Conservation (phyloP, 2,888 invertebrate genomes). For the Scotopteryx bipunctaria region DNA sequence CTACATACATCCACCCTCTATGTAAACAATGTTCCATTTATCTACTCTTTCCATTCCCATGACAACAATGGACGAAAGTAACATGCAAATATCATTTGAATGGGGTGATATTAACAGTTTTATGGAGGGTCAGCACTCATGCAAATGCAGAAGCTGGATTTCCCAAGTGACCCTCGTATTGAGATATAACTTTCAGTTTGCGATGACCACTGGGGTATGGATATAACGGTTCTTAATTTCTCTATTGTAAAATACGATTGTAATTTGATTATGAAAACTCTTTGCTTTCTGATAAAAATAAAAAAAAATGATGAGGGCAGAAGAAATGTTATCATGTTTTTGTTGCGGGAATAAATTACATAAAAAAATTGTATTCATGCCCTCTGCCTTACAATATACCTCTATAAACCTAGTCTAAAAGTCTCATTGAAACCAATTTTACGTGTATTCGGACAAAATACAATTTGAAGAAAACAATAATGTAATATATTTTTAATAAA, state of each 20-base stretch:
- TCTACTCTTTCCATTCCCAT: slow-evolving; percentile 64
- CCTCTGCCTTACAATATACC: too few relatives aligned
- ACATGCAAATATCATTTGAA: slow-evolving; percentile 77
- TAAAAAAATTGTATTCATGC: too few relatives aligned
- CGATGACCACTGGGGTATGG: slow-evolving; percentile 30
- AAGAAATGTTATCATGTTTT: too few relatives aligned
- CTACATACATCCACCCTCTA: slow-evolving; percentile 22
- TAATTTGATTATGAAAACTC: slow-evolving; percentile 7
- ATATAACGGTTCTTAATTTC: slow-evolving; percentile 21
- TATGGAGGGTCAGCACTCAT: slow-evolving; percentile 68
- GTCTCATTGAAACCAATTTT: too few relatives aligned
- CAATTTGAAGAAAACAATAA: too few relatives aligned
- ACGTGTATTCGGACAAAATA: too few relatives aligned
- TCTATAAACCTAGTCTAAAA: too few relatives aligned
- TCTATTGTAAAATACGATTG: slow-evolving; percentile 19
- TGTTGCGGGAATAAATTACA: too few relatives aligned
- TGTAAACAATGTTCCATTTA: slow-evolving; percentile 27
- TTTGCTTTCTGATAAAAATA: too few relatives aligned
- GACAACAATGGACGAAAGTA: slow-evolving; percentile 75
- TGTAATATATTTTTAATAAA: too few relatives aligned
- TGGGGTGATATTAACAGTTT: slow-evolving; percentile 60
- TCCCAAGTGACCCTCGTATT: slow-evolving; percentile 69
- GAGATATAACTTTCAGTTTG: slow-evolving; percentile 56
- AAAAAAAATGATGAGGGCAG: too few relatives aligned
- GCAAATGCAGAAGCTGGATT: slow-evolving; percentile 69